These are phyloP conservation scores for Caenorhabditis plicata DNA, from an alignment of 2,888 invertebrate species.

Conservation along the genomic window DNA sequence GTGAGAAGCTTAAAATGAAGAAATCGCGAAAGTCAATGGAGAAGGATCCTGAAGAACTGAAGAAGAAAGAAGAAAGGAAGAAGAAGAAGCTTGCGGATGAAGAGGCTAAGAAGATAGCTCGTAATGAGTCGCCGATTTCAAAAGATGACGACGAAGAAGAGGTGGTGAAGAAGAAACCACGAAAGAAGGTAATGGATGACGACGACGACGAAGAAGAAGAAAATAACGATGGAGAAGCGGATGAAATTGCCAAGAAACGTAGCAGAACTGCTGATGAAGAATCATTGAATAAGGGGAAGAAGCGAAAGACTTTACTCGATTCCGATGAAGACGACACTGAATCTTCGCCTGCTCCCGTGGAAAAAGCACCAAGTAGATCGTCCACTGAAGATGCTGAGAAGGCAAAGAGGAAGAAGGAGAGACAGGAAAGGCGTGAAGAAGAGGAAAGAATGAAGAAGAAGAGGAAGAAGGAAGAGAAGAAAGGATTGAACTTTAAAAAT, in stretches of 20 bases:
- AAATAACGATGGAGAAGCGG: constrained; percentile 2
- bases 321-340: too few species aligned
- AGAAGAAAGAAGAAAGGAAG: neutral
- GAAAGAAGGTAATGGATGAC: neutral
- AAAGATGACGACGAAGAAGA: neutral
- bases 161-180: neutral
- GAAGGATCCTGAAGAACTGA: neutral
- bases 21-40: neutral
- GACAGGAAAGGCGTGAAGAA: constrained; percentile 9
- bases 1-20: neutral
- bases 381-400: constrained; percentile 7
- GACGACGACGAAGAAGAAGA: neutral
- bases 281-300: neutral
- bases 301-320: too few species aligned
- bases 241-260: neutral
- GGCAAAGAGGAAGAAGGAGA: constrained; percentile 8
- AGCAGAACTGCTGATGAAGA: neutral
- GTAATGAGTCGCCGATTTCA: neutral
- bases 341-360: too few species aligned
- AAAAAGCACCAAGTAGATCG: constrained; percentile 1
- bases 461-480: constrained; percentile 6
- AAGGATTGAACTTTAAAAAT: constrained; percentile 1
- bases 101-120: neutral
- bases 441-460: constrained; percentile 1
- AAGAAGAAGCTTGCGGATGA: constrained; percentile 2